phyloP scores from a whole-genome alignment of 53 echinoderm and acorn worm genomes.

The Echinarachnius parma region DNA sequence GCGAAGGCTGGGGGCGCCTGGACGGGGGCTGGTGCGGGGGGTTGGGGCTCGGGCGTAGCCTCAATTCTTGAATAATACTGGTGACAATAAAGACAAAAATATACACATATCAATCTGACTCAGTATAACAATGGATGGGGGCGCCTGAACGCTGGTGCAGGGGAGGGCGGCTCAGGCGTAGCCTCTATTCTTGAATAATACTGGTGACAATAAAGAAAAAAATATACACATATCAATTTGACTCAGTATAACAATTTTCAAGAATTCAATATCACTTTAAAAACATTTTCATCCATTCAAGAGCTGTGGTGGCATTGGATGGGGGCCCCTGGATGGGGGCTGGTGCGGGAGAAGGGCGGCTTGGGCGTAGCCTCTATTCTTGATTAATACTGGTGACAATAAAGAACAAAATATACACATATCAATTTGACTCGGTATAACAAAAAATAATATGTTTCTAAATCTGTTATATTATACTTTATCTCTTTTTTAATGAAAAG shows the following conservation, averaged over 20 bases:
- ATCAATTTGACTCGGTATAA: no score
- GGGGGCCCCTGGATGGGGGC: slow-evolving; percentile 54
- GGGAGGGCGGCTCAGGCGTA: no score
- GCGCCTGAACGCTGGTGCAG: no score
- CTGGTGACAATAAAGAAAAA: slow-evolving; percentile 28
- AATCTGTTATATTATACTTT: no score
- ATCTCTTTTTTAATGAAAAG: no score
- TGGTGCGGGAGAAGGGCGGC: slow-evolving; percentile 58
- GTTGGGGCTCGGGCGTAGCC: slow-evolving; percentile 50
- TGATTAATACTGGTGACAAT: slow-evolving; percentile 75
- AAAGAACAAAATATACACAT: background rate
- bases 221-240: no score
- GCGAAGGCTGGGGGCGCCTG: slow-evolving; percentile 51
- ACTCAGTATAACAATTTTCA: no score
- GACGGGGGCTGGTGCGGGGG: slow-evolving; percentile 57
- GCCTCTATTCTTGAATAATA: slow-evolving; percentile 93
- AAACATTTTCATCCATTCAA: no score
- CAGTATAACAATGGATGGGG: no score
- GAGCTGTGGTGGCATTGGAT: slow-evolving; percentile 44
- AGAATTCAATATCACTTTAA: no score
- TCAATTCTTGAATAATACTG: slow-evolving; percentile 97
- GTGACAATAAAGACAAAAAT: background rate
- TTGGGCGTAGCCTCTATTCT: slow-evolving; percentile 79
- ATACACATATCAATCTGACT: no score
- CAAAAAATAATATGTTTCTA: no score